Evolutionary conservation across 2,113 vertebrate species (phyloP), one percentile per base, ranked within the genome.

Genomic region (Grantiella picta): DNA sequence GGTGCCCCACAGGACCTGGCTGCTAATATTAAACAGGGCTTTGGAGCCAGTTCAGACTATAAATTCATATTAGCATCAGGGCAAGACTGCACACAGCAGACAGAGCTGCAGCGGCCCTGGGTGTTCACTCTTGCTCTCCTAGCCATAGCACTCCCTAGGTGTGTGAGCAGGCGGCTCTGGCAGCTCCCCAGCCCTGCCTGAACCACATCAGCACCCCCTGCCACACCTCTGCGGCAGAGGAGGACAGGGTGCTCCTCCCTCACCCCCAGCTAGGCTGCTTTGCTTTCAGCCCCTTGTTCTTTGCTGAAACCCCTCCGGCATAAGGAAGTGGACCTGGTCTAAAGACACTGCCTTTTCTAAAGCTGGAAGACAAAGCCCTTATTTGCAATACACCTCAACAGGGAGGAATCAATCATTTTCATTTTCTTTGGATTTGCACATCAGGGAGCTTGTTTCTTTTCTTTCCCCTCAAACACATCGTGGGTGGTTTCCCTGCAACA

Each of bases 401-500:
- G 86, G 72, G 75, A 94, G 44, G 45, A 94, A 88, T 72, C 44
- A 2, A 40, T 52, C 7, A 61, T 82, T 84, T 92, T 92, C 44
- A 40, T 15, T 95, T 85, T 76, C 65, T 78, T 82, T 93, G 61
- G 76, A 65, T 64, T 85, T 92, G 80, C 53, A 94, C 86, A 85
- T 56, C 49, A 52, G 86, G 70, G 83, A 73, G 56, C 42, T 64
- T 66, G 31, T 77, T 71, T 72, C 31, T 54, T 59, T 92, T 86
- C 76, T 68, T 78, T 47, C 31, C 33, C 64, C 66, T 64, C 69
- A 94, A 92, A 76, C 59, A 78, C 89, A n/a, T 40, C 25, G 76
- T 96, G 96, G 94, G 96, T 96, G 96, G 80, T 53, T 97, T 90
- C 93, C 57, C 81, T 88, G 79, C 59, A 92, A 75, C n/a, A 77